Evolutionary conservation across 2,113 vertebrate species (phyloP), one percentile per base, ranked within the genome.

Genomic region (Chunga burmeisteri): DNA sequence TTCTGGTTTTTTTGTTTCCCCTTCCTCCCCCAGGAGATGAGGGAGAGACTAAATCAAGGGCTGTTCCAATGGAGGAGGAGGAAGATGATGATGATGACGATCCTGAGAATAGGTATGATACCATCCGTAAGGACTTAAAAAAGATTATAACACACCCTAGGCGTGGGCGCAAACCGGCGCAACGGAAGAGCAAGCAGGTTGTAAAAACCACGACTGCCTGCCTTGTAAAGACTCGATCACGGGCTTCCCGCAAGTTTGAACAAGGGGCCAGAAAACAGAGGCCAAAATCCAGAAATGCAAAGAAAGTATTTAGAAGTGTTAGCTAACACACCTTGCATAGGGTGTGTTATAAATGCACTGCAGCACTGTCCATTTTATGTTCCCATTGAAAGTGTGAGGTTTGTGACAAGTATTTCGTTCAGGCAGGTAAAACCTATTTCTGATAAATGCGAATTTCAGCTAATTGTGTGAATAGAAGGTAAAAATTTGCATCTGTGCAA

Each of bases 81-180:
- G 99, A 99, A 36, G 99, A 98, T 61, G 98, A 99, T 65, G 99
- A 98, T 67, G 98, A 99, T 47, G 99, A 99, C 95, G 99, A 99
- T 98, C 99, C 99, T 71, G 99, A 99, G 98, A 99, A 99, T 98
- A 99, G 99, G 99, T 99, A 99, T 98, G 99, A 98, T 99, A 99
- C 98, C 98, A 98, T 98, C 98, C 97, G 30, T 98, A 98, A 98
- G 97, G 98, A 98, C 97, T 88, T 98, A 92, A 97, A 97, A 97
- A 97, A 98, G 96, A 97, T 98, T 98, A 98, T 99, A 98, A 98
- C 98, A 98, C 98, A 98, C 93, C 97, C 97, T 98, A 98, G 90
- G 93, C 95, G 86, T 98, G 97, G 97, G 98, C 97, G 91, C 97
- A 98, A 98, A 97, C 94, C 97, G 94, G 96, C 98, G 72, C 97